Evolutionary conservation across 2,888 invertebrate genomes (phyloP).

Genomic region (Eumacrocentrus americanus): DNA sequence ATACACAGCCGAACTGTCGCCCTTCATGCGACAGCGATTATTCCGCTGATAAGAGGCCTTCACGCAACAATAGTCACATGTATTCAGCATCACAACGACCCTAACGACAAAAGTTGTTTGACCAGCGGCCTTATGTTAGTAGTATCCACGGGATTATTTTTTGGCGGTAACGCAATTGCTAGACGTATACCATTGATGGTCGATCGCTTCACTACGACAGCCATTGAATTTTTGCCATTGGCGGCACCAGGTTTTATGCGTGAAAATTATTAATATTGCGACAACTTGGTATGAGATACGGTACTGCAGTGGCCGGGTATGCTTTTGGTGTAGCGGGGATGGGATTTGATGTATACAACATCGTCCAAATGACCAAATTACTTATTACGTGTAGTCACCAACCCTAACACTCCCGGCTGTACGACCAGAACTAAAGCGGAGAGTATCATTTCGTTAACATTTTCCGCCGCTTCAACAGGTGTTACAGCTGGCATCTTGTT

Average conservation of each 20-base stretch:
- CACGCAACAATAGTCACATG: background rate
- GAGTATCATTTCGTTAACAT: background rate
- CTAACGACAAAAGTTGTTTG: background rate
- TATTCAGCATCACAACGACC: background rate
- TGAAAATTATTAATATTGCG: background rate
- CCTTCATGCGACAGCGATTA: background rate
- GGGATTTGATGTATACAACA: background rate
- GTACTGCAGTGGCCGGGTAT: background rate
- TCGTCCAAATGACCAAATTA: background rate
- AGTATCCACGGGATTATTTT: background rate
- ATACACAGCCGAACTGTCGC: background rate
- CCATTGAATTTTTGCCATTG: background rate
- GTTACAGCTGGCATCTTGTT: background rate
- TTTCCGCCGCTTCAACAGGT: background rate
- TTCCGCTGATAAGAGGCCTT: background rate
- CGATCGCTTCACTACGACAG: background rate
- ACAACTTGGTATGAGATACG: background rate
- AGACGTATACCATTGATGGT: background rate
- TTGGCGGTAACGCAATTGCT: background rate
- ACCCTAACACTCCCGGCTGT: background rate
- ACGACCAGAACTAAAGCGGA: background rate
- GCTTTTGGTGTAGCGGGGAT: background rate
- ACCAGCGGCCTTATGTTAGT: no score
- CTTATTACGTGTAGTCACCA: background rate
- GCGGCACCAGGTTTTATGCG: background rate